phyloP scores from a whole-genome alignment of 2,797 vertebrate genomes.

The Alcedo atthis region DNA sequence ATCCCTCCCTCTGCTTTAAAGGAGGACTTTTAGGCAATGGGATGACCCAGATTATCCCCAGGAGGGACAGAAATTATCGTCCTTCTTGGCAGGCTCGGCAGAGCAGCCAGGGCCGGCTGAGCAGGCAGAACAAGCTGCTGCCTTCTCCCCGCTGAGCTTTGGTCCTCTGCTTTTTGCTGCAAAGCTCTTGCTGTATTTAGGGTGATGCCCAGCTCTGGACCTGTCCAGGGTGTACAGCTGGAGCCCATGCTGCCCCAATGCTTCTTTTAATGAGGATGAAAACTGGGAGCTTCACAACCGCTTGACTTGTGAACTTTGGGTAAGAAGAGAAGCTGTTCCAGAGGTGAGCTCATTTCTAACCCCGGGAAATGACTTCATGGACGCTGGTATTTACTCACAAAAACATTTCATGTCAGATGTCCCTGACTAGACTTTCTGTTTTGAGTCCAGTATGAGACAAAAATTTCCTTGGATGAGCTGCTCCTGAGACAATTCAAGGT shows the following conservation, averaged over 20 bases:
- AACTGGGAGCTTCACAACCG: not conserved
- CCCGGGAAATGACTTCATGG: slow-evolving; percentile 78
- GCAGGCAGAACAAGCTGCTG: not conserved
- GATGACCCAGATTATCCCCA: slow-evolving; percentile 4
- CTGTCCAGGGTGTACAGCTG: fast-evolving
- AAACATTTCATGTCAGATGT: slow-evolving; percentile 72
- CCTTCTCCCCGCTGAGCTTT: not conserved
- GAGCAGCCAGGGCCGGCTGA: not conserved
- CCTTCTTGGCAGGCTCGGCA: not conserved
- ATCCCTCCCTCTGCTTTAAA: not conserved
- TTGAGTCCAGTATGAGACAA: slow-evolving; percentile 76
- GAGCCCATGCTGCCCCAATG: not conserved
- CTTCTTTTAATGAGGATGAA: not conserved
- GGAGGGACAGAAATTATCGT: not conserved
- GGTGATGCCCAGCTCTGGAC: not conserved
- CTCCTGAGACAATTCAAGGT: slow-evolving; percentile 51
- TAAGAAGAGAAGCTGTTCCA: slow-evolving; percentile 46
- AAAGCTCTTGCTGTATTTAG: not conserved
- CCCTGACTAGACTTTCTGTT: slow-evolving; percentile 79
- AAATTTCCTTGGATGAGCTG: slow-evolving; percentile 78
- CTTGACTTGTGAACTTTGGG: slow-evolving; percentile 60
- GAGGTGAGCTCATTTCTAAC: slow-evolving; percentile 69
- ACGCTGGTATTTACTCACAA: slow-evolving; percentile 75
- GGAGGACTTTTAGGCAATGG: not conserved
- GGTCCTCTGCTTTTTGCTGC: not conserved